A percentile compares a stretch with the other conserved stretches of the same genome.
Conservation (phyloP, 2,888 invertebrate genomes). For the Stratiomys singularior region DNA sequence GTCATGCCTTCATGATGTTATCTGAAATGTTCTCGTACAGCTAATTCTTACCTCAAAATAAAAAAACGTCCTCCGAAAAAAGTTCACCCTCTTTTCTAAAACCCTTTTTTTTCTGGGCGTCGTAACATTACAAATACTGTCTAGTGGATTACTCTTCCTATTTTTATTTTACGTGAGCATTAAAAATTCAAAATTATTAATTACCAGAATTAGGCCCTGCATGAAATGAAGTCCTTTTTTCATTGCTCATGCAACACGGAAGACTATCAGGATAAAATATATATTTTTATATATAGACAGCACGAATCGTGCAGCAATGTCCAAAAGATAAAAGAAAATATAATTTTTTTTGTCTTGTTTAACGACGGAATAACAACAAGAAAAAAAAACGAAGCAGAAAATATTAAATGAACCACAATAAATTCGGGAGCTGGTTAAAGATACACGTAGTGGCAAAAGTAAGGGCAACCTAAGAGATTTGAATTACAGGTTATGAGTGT, state of each 20-base stretch:
- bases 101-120: not conserved
- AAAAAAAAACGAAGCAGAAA: constrained; percentile 32
- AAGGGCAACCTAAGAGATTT: not conserved
- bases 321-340: constrained; percentile 50
- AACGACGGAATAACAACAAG: not conserved
- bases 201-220: constrained; percentile 51
- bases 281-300: not conserved
- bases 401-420: constrained; percentile 52
- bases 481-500: not conserved
- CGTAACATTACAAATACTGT: not conserved
- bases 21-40: constrained; percentile 13
- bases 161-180: constrained; percentile 49
- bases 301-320: constrained; percentile 27
- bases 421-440: constrained; percentile 46
- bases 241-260: not conserved
- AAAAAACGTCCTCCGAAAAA: not conserved
- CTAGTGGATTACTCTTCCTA: constrained; percentile 15
- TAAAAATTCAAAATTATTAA: constrained; percentile 53
- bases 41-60: not conserved
- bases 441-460: not conserved
- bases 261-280: no score
- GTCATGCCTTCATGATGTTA: constrained; percentile 1
- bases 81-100: not conserved
- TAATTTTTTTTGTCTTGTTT: constrained; percentile 4
- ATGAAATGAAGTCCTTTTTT: constrained; percentile 48